These are phyloP conservation scores for Hirtodrosophila duncani DNA, from an alignment of 2,888 invertebrate genomes.

Conservation along the genomic window DNA sequence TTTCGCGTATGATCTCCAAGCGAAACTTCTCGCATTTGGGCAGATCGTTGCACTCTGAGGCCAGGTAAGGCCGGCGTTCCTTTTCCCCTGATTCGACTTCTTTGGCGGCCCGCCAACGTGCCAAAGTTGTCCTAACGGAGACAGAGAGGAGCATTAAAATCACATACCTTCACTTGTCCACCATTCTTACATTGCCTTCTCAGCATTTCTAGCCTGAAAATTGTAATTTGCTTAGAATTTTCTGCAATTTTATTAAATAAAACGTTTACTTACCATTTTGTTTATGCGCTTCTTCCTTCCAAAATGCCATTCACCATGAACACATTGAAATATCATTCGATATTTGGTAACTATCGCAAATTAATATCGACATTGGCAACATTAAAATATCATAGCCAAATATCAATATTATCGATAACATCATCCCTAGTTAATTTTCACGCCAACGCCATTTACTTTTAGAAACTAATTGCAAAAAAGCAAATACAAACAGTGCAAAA, in stretches of 20 bases:
- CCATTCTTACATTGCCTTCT: constrained; percentile 94
- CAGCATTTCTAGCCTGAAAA: constrained; percentile 95
- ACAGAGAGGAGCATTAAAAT: not conserved
- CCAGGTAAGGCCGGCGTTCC: constrained; percentile 94
- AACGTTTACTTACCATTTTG: constrained; percentile 58
- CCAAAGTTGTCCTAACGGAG: constrained; percentile 89
- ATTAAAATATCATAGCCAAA: too few relatives aligned
- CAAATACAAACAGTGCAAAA: constrained; percentile 79
- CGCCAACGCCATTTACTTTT: constrained; percentile 37
- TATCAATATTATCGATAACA: not conserved
- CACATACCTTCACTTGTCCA: not conserved
- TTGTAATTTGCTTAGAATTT: constrained; percentile 36
- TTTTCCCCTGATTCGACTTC: constrained; percentile 92
- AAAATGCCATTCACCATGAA: constrained; percentile 25
- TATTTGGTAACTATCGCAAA: too few relatives aligned
- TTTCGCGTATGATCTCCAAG: constrained; percentile 96
- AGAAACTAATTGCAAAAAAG: constrained; percentile 33
- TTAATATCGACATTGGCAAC: not conserved
- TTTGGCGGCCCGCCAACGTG: constrained; percentile 98
- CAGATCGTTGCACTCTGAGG: constrained; percentile 95
- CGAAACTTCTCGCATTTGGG: constrained; percentile 97
- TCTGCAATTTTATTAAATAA: not conserved
- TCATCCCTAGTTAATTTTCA: constrained; percentile 21
- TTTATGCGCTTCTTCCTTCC: constrained; percentile 23
- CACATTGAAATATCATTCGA: not conserved